Percentiles rank a stretch among this genome's conserved stretches.
Evolutionary conservation across 2,888 invertebrate genomes (phyloP).

Genomic region (Leptopilina myrica): DNA sequence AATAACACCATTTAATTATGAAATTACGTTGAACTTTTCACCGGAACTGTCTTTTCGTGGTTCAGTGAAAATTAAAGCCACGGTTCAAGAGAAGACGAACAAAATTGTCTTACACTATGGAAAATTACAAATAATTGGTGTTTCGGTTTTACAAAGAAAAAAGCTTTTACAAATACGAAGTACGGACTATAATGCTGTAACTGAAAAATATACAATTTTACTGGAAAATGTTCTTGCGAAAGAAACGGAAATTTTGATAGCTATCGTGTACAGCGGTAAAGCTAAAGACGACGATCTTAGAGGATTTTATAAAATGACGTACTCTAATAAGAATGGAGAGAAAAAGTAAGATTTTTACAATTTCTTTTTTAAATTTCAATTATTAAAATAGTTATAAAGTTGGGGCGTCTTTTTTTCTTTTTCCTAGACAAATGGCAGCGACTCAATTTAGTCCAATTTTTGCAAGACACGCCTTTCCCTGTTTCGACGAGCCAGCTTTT

Average conservation of each 20-base stretch:
- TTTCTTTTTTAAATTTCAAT: too few species aligned
- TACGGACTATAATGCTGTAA: conserved; percentile 39
- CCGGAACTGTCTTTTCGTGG: conserved; percentile 45
- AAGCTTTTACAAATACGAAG: not conserved
- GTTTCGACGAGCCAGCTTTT: conserved; percentile 89
- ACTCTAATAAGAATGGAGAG: not conserved
- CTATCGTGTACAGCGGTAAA: not conserved
- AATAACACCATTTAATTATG: conserved; percentile 46
- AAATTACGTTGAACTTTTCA: conserved; percentile 41
- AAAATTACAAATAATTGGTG: conserved; percentile 39
- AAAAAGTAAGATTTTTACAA: not conserved
- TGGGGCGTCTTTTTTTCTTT: not conserved
- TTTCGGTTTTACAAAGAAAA: conserved; percentile 10
- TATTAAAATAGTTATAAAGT: too few species aligned
- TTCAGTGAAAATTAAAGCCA: conserved; percentile 46
- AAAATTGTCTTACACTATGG: conserved; percentile 48
- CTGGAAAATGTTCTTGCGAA: not conserved
- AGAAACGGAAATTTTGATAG: conserved; percentile 6
- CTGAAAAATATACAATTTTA: conserved; percentile 35
- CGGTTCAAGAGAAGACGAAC: conserved; percentile 40
- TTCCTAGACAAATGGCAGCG: conserved; percentile 77
- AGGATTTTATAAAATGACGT: conserved; percentile 18
- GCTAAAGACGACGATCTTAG: not conserved
- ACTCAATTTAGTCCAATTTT: conserved; percentile 89
- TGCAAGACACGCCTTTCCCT: conserved; percentile 88